These are phyloP conservation scores for Cinclus cinclus DNA, from an alignment of 2,113 vertebrate species.

Conservation along the genomic window DNA sequence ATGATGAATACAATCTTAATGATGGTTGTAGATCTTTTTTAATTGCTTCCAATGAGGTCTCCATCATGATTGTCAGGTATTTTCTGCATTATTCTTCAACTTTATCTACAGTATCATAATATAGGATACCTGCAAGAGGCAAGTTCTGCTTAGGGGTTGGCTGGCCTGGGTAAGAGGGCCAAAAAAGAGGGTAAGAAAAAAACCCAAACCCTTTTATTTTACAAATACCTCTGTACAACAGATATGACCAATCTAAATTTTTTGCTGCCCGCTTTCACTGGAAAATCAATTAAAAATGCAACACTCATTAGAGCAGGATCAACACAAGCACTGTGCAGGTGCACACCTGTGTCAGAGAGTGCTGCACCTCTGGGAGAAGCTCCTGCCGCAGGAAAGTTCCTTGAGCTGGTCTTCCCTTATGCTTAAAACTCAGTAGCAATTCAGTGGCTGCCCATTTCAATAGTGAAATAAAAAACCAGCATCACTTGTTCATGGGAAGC, in stretches of 20 bases:
- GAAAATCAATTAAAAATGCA: not conserved
- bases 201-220: not conserved
- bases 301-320: not conserved
- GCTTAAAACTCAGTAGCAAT: not conserved
- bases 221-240: not conserved
- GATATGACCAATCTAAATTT: not conserved
- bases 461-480: not conserved
- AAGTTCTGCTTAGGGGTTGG: not conserved
- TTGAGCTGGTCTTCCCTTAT: not conserved
- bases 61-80: not conserved
- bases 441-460: not conserved
- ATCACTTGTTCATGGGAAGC: not conserved
- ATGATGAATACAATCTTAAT: constrained; percentile 14
- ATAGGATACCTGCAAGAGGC: not conserved
- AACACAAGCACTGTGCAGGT: rapidly evolving
- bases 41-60: not conserved
- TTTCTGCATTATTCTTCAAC: not conserved
- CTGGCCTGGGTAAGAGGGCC: not conserved
- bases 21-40: constrained; percentile 24
- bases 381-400: not conserved
- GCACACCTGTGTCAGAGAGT: not conserved
- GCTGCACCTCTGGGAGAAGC: not conserved
- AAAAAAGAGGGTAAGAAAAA: not conserved
- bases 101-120: not conserved
- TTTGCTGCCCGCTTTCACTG: not conserved